Conservation (phyloP, 2,113 vertebrate genomes). For the Pyxicephalus adspersus region DNA sequence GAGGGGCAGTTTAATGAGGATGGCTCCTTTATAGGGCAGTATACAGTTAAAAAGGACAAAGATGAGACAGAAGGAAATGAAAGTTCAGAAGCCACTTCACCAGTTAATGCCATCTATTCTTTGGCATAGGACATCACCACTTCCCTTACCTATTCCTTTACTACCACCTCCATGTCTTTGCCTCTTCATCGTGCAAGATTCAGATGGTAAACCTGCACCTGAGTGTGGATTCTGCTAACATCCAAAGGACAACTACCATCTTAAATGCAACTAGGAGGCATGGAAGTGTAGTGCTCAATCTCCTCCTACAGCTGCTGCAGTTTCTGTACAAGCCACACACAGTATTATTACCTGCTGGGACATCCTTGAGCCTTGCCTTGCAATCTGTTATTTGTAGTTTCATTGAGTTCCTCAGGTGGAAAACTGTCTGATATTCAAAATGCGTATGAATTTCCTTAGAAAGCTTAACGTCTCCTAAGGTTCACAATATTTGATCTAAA, state of each 20-base stretch:
- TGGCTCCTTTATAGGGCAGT: constrained; percentile 97
- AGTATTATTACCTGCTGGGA: constrained; percentile 39
- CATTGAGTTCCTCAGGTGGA: constrained; percentile 21
- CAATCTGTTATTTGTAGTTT: constrained; percentile 21
- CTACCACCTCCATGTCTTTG: constrained; percentile 18
- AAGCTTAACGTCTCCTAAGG: background rate
- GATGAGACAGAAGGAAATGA: constrained; percentile 98
- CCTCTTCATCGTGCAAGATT: constrained; percentile 18
- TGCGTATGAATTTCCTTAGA: background rate
- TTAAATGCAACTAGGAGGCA: background rate
- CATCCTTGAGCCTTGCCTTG: background rate
- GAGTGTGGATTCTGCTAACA: background rate
- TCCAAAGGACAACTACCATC: background rate
- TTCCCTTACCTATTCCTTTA: constrained; percentile 43
- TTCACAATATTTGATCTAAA: constrained; percentile 1
- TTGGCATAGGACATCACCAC: constrained; percentile 74
- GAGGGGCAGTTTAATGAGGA: constrained; percentile 98
- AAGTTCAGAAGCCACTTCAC: constrained; percentile 96
- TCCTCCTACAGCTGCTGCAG: constrained; percentile 20
- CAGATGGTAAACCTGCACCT: background rate
- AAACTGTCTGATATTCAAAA: background rate
- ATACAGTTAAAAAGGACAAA: constrained; percentile 98
- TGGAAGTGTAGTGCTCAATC: constrained; percentile 7
- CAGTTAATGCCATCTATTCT: constrained; percentile 96
- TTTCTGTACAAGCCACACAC: constrained; percentile 8